A percentile compares a stretch with the other conserved stretches of the same genome.
These are phyloP conservation scores for Panthera uncia DNA, from an alignment of 2,113 vertebrate species.

Conservation along the genomic window DNA sequence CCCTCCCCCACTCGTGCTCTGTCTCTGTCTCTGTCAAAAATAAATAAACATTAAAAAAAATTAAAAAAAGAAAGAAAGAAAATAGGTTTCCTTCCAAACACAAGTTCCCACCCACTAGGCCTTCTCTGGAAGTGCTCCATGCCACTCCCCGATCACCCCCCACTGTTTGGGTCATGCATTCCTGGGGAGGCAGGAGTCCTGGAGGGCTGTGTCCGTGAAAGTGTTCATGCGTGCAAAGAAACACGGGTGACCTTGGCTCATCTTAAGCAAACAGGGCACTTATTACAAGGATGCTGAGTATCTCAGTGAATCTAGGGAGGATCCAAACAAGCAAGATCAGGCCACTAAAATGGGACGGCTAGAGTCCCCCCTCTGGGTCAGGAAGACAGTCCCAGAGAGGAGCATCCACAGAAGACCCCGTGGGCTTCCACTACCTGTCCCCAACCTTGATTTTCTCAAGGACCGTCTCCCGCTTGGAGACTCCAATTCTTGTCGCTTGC, in stretches of 20 bases:
- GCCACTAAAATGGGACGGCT: neutral
- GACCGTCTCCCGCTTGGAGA: neutral
- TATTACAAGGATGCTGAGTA: neutral
- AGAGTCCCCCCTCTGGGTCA: fast-evolving
- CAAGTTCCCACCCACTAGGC: neutral
- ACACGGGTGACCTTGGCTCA: neutral
- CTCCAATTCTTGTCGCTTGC: neutral
- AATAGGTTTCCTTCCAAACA: neutral
- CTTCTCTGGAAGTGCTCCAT: neutral
- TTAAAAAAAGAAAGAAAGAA: neutral
- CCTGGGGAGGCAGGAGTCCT: neutral
- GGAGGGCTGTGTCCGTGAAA: neutral
- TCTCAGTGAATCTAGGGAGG: neutral
- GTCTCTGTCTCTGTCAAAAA: no score
- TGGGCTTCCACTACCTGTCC: fast-evolving
- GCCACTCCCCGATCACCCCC: neutral
- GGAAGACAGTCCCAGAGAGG: neutral
- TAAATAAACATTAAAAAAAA: no score
- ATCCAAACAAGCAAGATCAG: neutral
- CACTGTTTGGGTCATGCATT: neutral
- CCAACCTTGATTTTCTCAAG: neutral
- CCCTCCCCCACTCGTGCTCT: no score
- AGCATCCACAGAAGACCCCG: neutral
- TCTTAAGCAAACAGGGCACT: neutral
- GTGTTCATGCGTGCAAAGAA: neutral